Conservation (phyloP, 2,113 vertebrate genomes). For the Odocoileus hemionus region DNA sequence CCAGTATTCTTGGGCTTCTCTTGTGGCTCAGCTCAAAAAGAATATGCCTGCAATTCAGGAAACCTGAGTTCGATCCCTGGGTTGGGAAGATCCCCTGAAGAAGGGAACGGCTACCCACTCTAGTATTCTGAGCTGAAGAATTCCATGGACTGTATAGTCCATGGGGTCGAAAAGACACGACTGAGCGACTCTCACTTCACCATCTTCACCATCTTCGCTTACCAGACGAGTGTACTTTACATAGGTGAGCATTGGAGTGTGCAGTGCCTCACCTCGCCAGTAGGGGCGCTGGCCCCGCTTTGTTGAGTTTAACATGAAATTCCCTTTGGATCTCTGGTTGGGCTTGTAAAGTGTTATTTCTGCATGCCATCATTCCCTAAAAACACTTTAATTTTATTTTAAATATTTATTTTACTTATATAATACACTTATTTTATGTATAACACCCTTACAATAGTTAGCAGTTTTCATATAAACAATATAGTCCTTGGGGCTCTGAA, state of each 20-base stretch:
- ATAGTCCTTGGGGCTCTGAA: background rate
- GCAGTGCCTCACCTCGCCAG: background rate
- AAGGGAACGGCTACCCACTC: background rate
- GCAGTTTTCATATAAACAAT: background rate
- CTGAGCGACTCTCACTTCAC: background rate
- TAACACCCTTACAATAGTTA: background rate
- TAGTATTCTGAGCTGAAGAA: background rate
- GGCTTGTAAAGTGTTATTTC: background rate
- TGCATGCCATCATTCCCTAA: background rate
- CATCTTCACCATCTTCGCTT: background rate
- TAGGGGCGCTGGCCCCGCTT: background rate
- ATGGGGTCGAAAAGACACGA: background rate
- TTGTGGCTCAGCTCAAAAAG: background rate
- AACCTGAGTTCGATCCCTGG: background rate
- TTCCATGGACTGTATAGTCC: background rate
- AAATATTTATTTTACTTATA: background rate
- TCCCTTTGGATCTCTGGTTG: background rate
- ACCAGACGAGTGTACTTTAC: background rate
- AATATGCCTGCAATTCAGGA: background rate
- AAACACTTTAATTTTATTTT: conserved; percentile 13
- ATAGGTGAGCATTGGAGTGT: background rate
- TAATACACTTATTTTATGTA: background rate
- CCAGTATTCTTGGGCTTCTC: background rate
- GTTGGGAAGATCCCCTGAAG: background rate
- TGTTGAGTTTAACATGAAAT: background rate